phyloP scores from a whole-genome alignment of 2,113 vertebrate genomes.

The Lasiurus borealis region DNA sequence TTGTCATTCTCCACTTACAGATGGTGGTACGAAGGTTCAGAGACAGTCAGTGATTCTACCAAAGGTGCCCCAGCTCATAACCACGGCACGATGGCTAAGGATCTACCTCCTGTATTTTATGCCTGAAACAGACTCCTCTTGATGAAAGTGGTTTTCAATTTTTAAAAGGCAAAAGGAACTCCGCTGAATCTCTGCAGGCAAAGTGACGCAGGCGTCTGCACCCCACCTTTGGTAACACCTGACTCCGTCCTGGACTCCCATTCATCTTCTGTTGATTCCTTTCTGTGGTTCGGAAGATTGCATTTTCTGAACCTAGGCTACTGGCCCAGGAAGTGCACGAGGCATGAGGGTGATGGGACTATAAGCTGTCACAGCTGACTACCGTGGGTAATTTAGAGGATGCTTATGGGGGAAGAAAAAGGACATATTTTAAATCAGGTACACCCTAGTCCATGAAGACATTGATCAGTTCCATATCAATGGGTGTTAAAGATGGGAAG shows the following conservation, averaged over 20 bases:
- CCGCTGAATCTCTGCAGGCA: background rate
- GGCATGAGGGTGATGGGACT: background rate
- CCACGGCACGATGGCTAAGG: background rate
- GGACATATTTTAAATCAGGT: constrained; percentile 37
- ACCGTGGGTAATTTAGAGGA: background rate
- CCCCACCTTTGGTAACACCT: background rate
- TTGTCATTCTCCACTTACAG: constrained; percentile 18
- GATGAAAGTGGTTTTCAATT: background rate
- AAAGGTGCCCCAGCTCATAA: background rate
- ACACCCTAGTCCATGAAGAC: constrained; percentile 1
- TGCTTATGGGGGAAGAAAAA: background rate
- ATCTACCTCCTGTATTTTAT: background rate
- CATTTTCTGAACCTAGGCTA: constrained; percentile 2
- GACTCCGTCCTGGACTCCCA: background rate
- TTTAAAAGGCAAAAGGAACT: background rate
- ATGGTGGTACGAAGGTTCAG: background rate
- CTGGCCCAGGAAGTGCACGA: background rate
- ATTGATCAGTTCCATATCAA: background rate
- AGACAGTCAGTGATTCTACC: background rate
- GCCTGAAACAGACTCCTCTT: background rate
- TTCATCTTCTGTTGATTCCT: background rate
- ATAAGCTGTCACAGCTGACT: background rate
- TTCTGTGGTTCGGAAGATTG: background rate
- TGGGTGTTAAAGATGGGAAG: background rate
- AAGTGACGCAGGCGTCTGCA: background rate